Base-by-base conservation (phyloP, 1,140 invertebrate genomes). In the Onthophagus taurus region DNA sequence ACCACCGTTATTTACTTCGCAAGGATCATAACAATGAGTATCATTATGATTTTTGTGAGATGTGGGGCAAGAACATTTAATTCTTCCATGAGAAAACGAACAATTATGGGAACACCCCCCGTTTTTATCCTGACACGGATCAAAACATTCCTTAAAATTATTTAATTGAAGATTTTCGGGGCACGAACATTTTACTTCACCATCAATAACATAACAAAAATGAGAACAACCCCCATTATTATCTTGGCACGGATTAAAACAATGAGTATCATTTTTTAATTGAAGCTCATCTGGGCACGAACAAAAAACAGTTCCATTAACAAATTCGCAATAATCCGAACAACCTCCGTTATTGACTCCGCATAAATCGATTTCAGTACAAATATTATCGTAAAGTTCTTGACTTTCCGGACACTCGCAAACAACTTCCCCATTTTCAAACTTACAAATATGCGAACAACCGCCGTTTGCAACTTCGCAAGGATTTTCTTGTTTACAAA, bases 371-470 rank as follows among this genome's bases (percentile, higher is more conserved):
- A 81, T 62, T 57, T 81, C 64, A 26, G 24, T 12, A 26, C 47
- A 58, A 38, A 45, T 53, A 18, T 19, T 45, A 41, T 50, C 47
- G 26, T 63, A 63, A 55, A 75, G 81, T 20, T 75, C 70, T 53
- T 81, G 85, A 0, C 83, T 82, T 26, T 80, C 75, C 50, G 85
- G 80, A 59, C 89, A 93, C 31, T 78, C 75, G 63, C 88, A 92
- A 66, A 26, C 26, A 8, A 44, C 49, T 35, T 31, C 31, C 5
- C 48, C 51, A 19, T 57, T 44, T 53, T 80, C 74, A 70, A 24
- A 77, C 2, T 60, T 41, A 47, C 78, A 80, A 12, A 58, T 53
- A 36, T 80, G 74, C 0, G 69, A 70, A 55, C 76, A 77, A 2
- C 71, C 69, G 2, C 66, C 70, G 44, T 72, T 74, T 41, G 69